Base-by-base conservation (phyloP, 2,113 vertebrate genomes). In the Lanius ludovicianus region DNA sequence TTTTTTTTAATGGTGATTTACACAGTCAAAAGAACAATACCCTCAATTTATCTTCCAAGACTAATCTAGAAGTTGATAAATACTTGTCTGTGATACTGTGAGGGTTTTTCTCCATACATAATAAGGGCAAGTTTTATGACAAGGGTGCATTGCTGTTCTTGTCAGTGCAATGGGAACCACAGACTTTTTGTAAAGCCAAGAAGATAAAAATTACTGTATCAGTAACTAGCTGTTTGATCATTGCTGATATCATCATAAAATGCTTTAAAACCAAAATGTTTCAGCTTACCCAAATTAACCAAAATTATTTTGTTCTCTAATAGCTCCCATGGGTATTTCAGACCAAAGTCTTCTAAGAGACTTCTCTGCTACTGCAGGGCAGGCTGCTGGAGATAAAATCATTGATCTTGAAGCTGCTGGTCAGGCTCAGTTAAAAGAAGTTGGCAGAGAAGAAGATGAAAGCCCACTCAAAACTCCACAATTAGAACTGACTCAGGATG, bases 321-420 rank as follows among this genome's bases (percentile, higher is more conserved):
- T 71, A 99, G 99, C 98, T 95, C 98, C 98, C 3, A 67, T 98
- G 95, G 98, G 99, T 93, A 97, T 98, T 87, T 97, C 98, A 27
- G 99, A 99, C 90, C 97, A 97, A 89, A 98, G 96, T 80, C 94
- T 98, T 84, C 68, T 88, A 39, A 97, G 96, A 84, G 97, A 97
- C 52, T 97, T 98, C 79, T 67, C 96, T 71, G 50, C 85, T 82
- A 3, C 77, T 81, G 92, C 71, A 77, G 53, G 93, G 41, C 96
- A 84, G 57, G 79, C 92, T 84, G 86, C 94, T 93, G 97, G 95
- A 91, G 98, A 94, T 78, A 95, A 96, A 80, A 79, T 90, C 31
- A 65, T 93, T 76, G 96, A 95, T 56, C 64, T 81, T 73, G 97
- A 97, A 88, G 87, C 52, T 85, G 63, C 78, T 80, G 95, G 75